Base-by-base conservation (phyloP, 2,797 vertebrate genomes). In the Tympanoctomys barrerae region DNA sequence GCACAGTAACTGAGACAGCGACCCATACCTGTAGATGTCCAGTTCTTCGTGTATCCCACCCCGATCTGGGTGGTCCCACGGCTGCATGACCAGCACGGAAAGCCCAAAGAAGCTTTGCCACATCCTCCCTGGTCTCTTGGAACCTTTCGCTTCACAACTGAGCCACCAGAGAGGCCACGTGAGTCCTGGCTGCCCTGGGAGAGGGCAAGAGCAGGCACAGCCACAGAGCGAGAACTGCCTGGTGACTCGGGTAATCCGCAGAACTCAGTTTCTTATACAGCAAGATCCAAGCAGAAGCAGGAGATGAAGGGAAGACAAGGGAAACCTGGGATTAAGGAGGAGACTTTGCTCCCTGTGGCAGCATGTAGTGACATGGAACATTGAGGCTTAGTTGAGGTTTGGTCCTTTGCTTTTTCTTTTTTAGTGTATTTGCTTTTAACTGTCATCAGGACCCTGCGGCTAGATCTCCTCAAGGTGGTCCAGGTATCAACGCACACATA, bases 391-490 rank as follows among this genome's bases (percentile, higher is more conserved):
- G 8, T 2, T 36, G 28, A 70, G 12, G 5, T 14, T 96, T 81
- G 89, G 7, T n/a, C 11, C 26, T 88, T 87, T 33, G 57, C 13
- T 73, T 71, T 33, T 59, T 42, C 24, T 33, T 64, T 77, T 61
- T 61, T 5, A 83, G 11, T 52, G 10, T n/a, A 39, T 57, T 57
- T 57, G n/a, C 57, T 96, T 62, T 28, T 78, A 61, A 89, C 87
- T 57, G 90, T 80, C 59, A 94, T 39, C 22, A 54, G n/a, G 36
- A 36, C 42, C 1, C 24, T 62, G n/a, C 61, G 59, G 19, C 71
- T 86, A 59, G 77, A 91, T 46, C 52, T 49, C 33, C 92, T 90
- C 21, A 71, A 90, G 62, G 90, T 33, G 91, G 91, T 57, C 46
- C 79, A 62, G 24, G 49, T 31, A 92, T 39, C 21, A 82, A 62